Conservation (phyloP, 2,888 invertebrate species). For the Drosophila robusta region DNA sequence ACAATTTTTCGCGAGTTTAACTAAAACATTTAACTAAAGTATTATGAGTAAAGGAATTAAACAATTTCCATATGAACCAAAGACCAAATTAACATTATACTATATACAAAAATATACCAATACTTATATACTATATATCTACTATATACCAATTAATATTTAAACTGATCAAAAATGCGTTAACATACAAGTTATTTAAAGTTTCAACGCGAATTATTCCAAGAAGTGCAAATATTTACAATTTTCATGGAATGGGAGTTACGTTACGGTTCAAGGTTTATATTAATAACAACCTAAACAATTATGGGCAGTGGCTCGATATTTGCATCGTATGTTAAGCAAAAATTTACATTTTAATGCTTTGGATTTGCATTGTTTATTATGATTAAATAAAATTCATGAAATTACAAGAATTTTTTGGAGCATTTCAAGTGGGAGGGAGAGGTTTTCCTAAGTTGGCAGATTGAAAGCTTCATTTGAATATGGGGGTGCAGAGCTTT, state of each 20-base stretch:
- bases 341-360: conserved; percentile 70
- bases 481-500: conserved; percentile 1
- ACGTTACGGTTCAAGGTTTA: conserved; percentile 27
- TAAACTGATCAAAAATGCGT: conserved; percentile 46
- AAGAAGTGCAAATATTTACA: conserved; percentile 62
- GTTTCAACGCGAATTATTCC: conserved; percentile 41
- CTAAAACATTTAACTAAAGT: conserved; percentile 53
- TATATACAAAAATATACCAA: conserved; percentile 58
- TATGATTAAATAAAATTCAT: conserved; percentile 60
- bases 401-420: not conserved
- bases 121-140: conserved; percentile 35
- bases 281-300: conserved; percentile 19
- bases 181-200: conserved; percentile 55
- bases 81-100: conserved; percentile 70
- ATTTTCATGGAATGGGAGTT: conserved; percentile 35
- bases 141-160: conserved; percentile 31
- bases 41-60: conserved; percentile 43
- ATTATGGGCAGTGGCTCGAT: conserved; percentile 29
- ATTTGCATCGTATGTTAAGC: conserved; percentile 46
- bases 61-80: conserved; percentile 54
- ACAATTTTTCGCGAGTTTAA: conserved; percentile 74
- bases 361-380: conserved; percentile 77
- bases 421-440: not conserved
- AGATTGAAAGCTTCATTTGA: not conserved
- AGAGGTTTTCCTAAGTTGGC: too few species aligned